Conservation (phyloP, 2,113 vertebrate species). For the Ancistrus triradiatus region DNA sequence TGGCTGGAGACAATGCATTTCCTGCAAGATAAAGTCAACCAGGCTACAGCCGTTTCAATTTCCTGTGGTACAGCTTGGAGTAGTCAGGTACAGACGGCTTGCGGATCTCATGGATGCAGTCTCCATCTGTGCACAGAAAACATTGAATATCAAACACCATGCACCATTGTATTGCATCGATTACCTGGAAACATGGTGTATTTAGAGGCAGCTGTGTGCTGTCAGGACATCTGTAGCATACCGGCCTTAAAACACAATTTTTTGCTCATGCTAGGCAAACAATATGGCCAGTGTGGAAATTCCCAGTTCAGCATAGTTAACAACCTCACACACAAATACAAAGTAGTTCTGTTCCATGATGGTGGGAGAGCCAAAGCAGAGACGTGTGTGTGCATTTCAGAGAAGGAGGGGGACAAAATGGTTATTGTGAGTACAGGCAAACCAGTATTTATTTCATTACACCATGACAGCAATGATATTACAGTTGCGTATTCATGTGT, state of each 20-base stretch:
- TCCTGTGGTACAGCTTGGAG: conserved; percentile 4
- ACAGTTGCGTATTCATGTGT: conserved; percentile 53
- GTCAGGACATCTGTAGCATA: background rate
- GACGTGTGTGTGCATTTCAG: conserved; percentile 25
- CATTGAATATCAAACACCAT: background rate
- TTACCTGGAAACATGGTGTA: background rate
- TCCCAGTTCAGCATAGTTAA: conserved; percentile 56
- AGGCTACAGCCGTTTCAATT: conserved; percentile 7
- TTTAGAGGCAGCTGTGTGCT: background rate
- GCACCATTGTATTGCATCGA: background rate
- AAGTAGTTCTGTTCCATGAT: conserved; percentile 42
- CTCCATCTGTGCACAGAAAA: background rate
- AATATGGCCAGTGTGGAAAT: conserved; percentile 26
- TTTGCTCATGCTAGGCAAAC: no score
- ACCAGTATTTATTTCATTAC: conserved; percentile 78
- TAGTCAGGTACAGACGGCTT: background rate
- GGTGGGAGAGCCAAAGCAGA: conserved; percentile 29
- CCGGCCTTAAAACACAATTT: no score
- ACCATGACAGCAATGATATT: conserved; percentile 73
- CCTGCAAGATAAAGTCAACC: conserved; percentile 27
- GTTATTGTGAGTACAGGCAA: conserved; percentile 51
- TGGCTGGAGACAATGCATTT: conserved; percentile 20
- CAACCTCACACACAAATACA: conserved; percentile 28
- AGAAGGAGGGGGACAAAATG: conserved; percentile 23
- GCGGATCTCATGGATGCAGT: background rate